Percentiles rank a stretch among this genome's conserved stretches.
Evolutionary conservation across 2,113 vertebrate species (phyloP).

Genomic region (Uropsilus gracilis): DNA sequence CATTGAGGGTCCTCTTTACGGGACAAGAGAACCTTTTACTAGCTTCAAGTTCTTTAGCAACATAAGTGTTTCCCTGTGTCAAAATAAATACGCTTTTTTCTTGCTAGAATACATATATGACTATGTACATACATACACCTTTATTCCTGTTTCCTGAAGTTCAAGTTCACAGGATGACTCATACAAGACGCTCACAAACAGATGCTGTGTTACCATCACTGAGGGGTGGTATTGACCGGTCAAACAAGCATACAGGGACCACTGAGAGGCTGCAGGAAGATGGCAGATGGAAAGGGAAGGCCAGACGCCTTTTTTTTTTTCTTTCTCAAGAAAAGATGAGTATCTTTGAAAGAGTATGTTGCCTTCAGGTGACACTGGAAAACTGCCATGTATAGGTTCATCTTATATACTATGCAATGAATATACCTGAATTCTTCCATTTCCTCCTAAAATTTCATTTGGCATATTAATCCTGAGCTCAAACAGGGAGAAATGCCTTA

Average conservation of each 20-base stretch:
- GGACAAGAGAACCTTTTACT: slow-evolving; percentile 13
- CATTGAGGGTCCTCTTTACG: slow-evolving; percentile 57
- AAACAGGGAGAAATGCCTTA: slow-evolving; percentile 48
- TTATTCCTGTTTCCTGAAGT: neutral
- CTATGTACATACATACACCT: neutral
- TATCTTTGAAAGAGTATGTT: slow-evolving; percentile 13
- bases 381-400: neutral
- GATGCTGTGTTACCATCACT: neutral
- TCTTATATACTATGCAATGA: neutral
- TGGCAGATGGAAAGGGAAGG: neutral
- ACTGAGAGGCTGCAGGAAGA: neutral
- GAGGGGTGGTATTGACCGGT: neutral
- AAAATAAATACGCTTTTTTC: slow-evolving; percentile 56
- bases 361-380: neutral
- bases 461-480: slow-evolving; percentile 42
- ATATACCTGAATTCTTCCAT: slow-evolving; percentile 6
- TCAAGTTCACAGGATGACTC: neutral
- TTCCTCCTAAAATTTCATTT: slow-evolving; percentile 52
- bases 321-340: neutral
- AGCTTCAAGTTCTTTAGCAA: neutral
- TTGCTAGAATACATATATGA: neutral
- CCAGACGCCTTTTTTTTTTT: neutral
- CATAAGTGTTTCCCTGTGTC: slow-evolving; percentile 42
- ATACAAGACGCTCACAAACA: neutral
- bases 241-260: neutral